A percentile compares a stretch with the other conserved stretches of the same genome.
These are phyloP conservation scores for Meiosimyza platycephala DNA, from an alignment of 2,888 invertebrate genomes.

Conservation along the genomic window DNA sequence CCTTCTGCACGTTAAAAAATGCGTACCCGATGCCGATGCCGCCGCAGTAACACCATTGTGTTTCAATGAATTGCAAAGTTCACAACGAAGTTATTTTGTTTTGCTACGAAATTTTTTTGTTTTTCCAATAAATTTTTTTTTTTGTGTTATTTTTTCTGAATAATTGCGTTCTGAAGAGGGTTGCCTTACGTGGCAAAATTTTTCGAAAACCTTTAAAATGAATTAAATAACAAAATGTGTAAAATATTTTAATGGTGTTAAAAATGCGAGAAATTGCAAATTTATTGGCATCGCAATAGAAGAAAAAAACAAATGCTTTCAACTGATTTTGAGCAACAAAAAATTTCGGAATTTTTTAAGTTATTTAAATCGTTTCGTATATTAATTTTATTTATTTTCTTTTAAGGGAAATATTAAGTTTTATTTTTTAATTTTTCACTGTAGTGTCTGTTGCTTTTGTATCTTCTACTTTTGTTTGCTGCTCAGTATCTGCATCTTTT, in stretches of 20 bases:
- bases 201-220: background rate
- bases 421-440: slow-evolving; percentile 12
- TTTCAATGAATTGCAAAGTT: slow-evolving; percentile 28
- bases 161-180: slow-evolving; percentile 30
- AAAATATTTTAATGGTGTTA: slow-evolving; percentile 11
- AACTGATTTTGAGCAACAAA: background rate
- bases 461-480: slow-evolving; percentile 5
- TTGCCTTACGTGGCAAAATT: background rate
- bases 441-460: slow-evolving; percentile 14
- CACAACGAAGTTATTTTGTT: background rate
- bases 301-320: background rate
- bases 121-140: background rate
- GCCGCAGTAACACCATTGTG: background rate
- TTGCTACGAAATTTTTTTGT: background rate
- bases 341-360: slow-evolving; percentile 14
- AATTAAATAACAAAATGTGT: background rate
- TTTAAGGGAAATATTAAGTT: slow-evolving; percentile 8
- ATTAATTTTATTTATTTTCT: slow-evolving; percentile 19
- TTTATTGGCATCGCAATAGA: background rate
- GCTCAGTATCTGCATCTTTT: slow-evolving; percentile 29
- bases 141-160: slow-evolving; percentile 8
- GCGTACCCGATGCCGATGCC: slow-evolving; percentile 20
- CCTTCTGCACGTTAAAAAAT: slow-evolving; percentile 20
- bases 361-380: background rate
- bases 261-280: slow-evolving; percentile 11